phyloP scores from a whole-genome alignment of 2,113 vertebrate genomes.

The Protobothrops flavoviridis region DNA sequence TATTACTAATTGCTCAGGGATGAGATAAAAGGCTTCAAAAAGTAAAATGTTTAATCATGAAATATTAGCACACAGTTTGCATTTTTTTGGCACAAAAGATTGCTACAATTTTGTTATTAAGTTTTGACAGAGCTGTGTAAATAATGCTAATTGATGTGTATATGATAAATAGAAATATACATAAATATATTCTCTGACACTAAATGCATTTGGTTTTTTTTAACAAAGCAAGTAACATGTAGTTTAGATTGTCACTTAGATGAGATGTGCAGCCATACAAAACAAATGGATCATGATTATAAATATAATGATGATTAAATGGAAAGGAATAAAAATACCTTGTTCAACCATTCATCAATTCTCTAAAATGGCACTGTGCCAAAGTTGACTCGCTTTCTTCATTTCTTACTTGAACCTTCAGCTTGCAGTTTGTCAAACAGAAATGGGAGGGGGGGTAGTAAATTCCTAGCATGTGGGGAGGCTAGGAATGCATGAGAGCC shows the following conservation, averaged over 20 bases:
- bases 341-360: not conserved
- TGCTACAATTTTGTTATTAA: not conserved
- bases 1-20: not conserved
- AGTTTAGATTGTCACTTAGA: not conserved
- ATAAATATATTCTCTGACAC: not conserved
- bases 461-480: no score
- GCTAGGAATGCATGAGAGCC: no score
- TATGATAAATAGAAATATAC: not conserved
- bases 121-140: not conserved
- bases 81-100: not conserved
- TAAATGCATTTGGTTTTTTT: not conserved
- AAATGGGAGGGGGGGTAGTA: no score
- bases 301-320: not conserved
- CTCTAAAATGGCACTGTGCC: not conserved
- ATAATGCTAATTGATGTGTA: not conserved
- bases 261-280: not conserved
- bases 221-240: not conserved
- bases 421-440: no score
- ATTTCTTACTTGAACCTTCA: no score
- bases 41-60: not conserved
- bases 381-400: no score
- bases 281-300: not conserved
- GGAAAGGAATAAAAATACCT: not conserved
- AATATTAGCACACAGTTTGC: not conserved
- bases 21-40: not conserved